Conservation (phyloP, 2,797 vertebrate species). For the Decapterus maruadsi region DNA sequence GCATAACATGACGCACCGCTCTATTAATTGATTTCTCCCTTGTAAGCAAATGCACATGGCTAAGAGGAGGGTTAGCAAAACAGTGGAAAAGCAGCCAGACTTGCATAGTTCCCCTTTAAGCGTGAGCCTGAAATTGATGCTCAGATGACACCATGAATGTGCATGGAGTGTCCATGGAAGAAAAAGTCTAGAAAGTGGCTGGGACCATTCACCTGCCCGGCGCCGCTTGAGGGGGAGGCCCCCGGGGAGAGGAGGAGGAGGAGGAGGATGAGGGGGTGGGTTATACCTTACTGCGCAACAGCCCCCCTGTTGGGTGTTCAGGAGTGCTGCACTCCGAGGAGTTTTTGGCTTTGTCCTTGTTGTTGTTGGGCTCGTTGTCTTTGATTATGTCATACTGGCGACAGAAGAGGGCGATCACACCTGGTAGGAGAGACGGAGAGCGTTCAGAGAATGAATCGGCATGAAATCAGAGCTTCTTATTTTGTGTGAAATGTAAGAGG, state of each 20-base stretch:
- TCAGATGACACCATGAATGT: conserved; percentile 58
- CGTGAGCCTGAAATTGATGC: conserved; percentile 34
- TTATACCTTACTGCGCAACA: conserved; percentile 96
- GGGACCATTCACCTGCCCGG: conserved; percentile 83
- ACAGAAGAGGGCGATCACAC: conserved; percentile 97
- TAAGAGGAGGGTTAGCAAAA: too few relatives aligned
- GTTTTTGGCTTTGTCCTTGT: conserved; percentile 98
- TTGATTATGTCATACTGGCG: conserved; percentile 99
- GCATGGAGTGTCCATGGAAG: conserved; percentile 56
- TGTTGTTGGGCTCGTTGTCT: conserved; percentile 97
- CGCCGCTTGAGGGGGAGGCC: conserved; percentile 68
- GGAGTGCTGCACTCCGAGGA: conserved; percentile 97
- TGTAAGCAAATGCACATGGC: too few relatives aligned
- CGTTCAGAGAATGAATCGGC: background rate
- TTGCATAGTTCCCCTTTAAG: background rate
- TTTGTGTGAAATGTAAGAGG: background rate
- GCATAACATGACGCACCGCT: too few relatives aligned
- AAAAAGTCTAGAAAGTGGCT: conserved; percentile 61
- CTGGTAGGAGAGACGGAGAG: conserved; percentile 67
- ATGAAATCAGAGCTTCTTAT: background rate
- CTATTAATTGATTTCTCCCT: too few relatives aligned
- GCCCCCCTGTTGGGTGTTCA: conserved; percentile 93
- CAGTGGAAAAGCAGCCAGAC: too few relatives aligned
- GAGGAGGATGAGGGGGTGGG: conserved; percentile 41
- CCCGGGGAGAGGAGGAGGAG: conserved; percentile 56